Percentiles rank a stretch among this genome's conserved stretches.
Conservation (phyloP, 1,140 invertebrate genomes). For the Drosophila carrolli region DNA sequence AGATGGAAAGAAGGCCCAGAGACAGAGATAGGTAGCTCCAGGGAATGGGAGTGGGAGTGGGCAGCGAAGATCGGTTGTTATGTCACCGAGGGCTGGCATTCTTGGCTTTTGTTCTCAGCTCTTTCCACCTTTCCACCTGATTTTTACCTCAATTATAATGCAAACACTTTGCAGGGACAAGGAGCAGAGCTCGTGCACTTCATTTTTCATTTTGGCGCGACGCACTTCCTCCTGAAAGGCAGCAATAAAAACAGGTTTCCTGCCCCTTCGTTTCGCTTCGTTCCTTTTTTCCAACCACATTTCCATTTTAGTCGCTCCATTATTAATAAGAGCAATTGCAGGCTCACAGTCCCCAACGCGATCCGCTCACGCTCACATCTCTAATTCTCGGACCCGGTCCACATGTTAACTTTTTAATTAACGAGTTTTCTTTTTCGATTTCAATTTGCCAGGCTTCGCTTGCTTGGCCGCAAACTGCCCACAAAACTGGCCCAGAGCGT, state of each 20-base stretch:
- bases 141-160: conserved; percentile 62
- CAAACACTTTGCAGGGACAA: conserved; percentile 54
- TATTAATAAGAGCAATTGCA: conserved; percentile 77
- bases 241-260: conserved; percentile 44
- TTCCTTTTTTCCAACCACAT: conserved; percentile 4
- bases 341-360: conserved; percentile 18
- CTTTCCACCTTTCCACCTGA: conserved; percentile 28
- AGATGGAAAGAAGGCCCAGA: neutral
- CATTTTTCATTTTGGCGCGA: conserved; percentile 81
- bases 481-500: conserved; percentile 63
- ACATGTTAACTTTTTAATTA: conserved; percentile 84
- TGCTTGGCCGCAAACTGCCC: conserved; percentile 57
- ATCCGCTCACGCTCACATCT: conserved; percentile 26
- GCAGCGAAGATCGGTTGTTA: conserved; percentile 20
- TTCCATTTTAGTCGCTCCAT: conserved; percentile 50
- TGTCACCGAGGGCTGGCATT: conserved; percentile 23
- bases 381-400: conserved; percentile 28
- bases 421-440: conserved; percentile 84
- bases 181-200: conserved; percentile 55
- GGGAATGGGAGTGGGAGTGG: conserved; percentile 12
- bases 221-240: conserved; percentile 63
- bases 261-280: conserved; percentile 8
- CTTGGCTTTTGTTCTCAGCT: conserved; percentile 15
- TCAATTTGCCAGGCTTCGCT: conserved; percentile 72
- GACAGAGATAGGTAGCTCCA: neutral